Base-by-base conservation (phyloP, 2,113 vertebrate genomes). In the Gambusia holbrooki region DNA sequence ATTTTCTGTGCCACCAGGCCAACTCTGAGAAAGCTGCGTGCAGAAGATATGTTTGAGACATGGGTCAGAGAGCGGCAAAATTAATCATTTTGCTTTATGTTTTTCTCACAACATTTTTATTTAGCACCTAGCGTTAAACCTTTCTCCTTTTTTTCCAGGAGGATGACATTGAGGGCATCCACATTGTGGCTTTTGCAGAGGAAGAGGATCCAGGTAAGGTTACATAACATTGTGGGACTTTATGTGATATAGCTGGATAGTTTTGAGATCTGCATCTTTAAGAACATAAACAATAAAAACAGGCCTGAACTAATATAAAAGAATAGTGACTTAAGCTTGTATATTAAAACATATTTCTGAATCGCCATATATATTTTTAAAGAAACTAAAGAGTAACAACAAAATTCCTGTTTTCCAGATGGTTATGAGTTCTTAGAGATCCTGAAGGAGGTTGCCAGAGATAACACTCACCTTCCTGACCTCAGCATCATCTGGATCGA, bases 401-500 rank as follows among this genome's bases (percentile, higher is more conserved):
- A 1, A 69, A 70, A 79, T 45, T 27, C 3, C 19, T 75, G 40
- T 40, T 54, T 92, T 92, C 82, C 87, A 99, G 98, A 99, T 92
- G 97, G 98, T 71, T 99, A 93, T 62, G 97, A 99, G 93, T 98
- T 99, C 91, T 91, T 99, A 90, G 96, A 98, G 92, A 95, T 97
- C 87, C 93, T 99, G 90, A 99, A 99, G 83, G 96, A 99, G 77
- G 98, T 99, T 40, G 98, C 98, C 73, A 94, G 95, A 87, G 97
- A 98, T 81, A 99, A 99, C 90, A 98, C 98, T 0, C 90, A 99
- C 79, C 96, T 97, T 73, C 96, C 96, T 0, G 97, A 96, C 30
- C 93, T 99, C 80, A 99, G 98, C 93, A 98, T 99, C 42, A 87
- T 99, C 42, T 99, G 97, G 98, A 99, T 99, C 0, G 98, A 99